phyloP scores from a whole-genome alignment of 2,113 vertebrate species.

The Cricetomys ansorgei region DNA sequence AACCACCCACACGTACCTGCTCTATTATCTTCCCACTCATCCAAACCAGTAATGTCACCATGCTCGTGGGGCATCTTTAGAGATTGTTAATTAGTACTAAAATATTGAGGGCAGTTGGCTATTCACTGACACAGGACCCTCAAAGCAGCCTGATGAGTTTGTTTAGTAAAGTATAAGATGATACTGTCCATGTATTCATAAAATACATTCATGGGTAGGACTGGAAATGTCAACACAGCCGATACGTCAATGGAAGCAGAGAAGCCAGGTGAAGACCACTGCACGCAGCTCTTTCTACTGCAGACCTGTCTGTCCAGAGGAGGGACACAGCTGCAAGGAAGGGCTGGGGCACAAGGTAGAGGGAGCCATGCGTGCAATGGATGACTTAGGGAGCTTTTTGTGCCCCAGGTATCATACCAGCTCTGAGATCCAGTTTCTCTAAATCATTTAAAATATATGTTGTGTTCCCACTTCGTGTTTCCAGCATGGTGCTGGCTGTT shows the following conservation, averaged over 20 bases:
- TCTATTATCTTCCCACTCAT: neutral
- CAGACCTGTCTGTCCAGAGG: neutral
- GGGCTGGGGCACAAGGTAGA: neutral
- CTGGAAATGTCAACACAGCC: neutral
- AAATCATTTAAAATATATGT: neutral
- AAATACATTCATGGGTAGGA: neutral
- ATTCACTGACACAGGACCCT: neutral
- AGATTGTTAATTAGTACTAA: constrained; percentile 24
- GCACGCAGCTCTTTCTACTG: neutral
- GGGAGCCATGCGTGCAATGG: neutral
- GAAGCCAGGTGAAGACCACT: neutral
- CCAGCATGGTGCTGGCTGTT: neutral
- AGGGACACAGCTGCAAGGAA: neutral
- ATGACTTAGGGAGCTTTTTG: neutral
- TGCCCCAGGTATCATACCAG: neutral
- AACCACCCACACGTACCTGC: neutral
- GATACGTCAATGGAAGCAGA: neutral
- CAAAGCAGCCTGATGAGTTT: neutral
- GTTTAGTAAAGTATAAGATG: constrained; percentile 39
- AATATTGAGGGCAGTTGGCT: neutral
- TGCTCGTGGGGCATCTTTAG: neutral
- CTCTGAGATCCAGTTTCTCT: neutral
- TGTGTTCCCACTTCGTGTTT: neutral
- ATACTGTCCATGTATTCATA: neutral
- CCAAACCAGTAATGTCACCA: neutral